These are phyloP conservation scores for Apostichopus leukothele DNA, from an alignment of 53 echinoderm and acorn worm species.

Conservation along the genomic window DNA sequence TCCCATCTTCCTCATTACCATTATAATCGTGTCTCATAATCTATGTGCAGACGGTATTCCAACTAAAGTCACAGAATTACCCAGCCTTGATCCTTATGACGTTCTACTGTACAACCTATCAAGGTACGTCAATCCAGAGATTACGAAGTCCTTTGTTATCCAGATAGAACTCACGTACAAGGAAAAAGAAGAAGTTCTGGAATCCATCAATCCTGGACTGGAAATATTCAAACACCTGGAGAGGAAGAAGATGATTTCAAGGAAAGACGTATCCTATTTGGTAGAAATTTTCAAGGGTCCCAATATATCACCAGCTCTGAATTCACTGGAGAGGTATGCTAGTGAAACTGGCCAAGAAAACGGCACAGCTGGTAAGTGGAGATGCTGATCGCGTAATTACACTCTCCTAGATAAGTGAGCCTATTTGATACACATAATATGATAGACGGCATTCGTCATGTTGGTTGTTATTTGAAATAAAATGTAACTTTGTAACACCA, in stretches of 20 bases:
- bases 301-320: not conserved
- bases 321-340: not conserved
- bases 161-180: not conserved
- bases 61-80: not conserved
- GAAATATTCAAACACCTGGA: conserved; percentile 5
- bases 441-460: no score
- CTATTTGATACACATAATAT: no score
- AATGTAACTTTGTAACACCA: no score
- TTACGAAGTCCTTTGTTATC: not conserved
- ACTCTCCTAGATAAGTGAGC: no score
- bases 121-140: not conserved
- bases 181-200: not conserved
- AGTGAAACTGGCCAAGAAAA: not conserved
- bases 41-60: not conserved
- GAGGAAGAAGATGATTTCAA: not conserved
- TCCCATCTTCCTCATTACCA: no score
- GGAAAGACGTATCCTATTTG: not conserved
- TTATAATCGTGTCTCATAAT: no score
- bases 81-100: not conserved
- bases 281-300: not conserved
- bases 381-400: no score
- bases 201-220: not conserved
- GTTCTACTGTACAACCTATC: not conserved
- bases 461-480: no score
- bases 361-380: not conserved